Conservation (phyloP, 30 jellyfish, hydroid and myxozoan species). For the Phacellophora camtschatica region DNA sequence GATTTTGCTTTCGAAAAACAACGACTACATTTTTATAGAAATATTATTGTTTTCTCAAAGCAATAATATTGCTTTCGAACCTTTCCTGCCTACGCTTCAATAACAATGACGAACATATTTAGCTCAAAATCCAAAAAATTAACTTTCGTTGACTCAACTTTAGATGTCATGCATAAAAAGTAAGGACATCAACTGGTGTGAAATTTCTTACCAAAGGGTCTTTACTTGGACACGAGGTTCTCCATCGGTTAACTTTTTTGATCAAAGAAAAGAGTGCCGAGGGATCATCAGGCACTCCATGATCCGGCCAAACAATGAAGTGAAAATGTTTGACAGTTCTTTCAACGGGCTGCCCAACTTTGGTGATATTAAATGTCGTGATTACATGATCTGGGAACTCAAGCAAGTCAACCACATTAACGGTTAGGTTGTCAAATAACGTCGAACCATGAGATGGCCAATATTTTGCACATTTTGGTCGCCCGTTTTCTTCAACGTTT, state of each 20-base stretch:
- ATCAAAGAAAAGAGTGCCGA: slow-evolving; percentile 81
- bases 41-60: too few species aligned
- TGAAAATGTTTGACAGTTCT: slow-evolving; percentile 88
- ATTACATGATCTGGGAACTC: slow-evolving; percentile 89
- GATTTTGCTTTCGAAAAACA: too few species aligned
- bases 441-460: slow-evolving; percentile 93
- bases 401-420: slow-evolving; percentile 61
- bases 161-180: too few species aligned
- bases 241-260: slow-evolving; percentile 89
- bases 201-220: slow-evolving; percentile 57
- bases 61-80: too few species aligned
- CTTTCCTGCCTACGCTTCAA: too few species aligned
- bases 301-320: slow-evolving; percentile 97
- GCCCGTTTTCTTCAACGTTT: slow-evolving; percentile 80
- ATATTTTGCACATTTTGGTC: slow-evolving; percentile 93
- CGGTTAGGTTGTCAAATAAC: slow-evolving; percentile 63
- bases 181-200: too few species aligned
- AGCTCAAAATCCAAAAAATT: too few species aligned
- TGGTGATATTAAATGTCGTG: slow-evolving; percentile 80
- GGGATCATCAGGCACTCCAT: slow-evolving; percentile 90
- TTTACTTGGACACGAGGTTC: neutral
- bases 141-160: too few species aligned
- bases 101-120: too few species aligned
- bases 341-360: slow-evolving; percentile 84
- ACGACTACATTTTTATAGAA: too few species aligned